Base-by-base conservation (phyloP, 2,797 vertebrate species). In the Sebastes diaconus region DNA sequence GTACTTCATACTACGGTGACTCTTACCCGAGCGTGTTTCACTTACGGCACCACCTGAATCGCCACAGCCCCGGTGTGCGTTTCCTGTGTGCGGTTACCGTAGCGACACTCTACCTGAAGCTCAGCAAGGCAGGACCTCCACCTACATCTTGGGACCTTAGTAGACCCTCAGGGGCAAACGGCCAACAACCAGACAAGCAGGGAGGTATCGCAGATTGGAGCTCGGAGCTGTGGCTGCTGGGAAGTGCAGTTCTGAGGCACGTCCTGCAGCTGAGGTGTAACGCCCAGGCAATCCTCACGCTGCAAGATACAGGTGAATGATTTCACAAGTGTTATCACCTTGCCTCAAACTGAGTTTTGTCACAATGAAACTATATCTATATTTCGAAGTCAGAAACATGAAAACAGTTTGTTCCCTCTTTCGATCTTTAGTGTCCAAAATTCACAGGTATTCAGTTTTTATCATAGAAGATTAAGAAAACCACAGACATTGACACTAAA, bases 251-350 rank as follows among this genome's bases (percentile, higher is more conserved):
- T 91, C 93, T 99, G 86, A 97, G 95, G 58, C 99, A 99, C 32
- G 3, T 97, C 86, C 85, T 99, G 75, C 98, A 99, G 92, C 96
- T 99, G 24, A 95, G 95, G 14, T 98, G 98, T 80, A 99, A 99
- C 1, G 96, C 97, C 6, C 98, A 99, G 91, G 98, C 97, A 0
- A 88, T 99, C 84, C 90, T 94, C n/a, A 66, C 79, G 13, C 82
- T 98, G 58, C 95, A 94, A 68, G 95, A 97, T 1, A 90, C 92
- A 77, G 97, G 97, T 98, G 87, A 95, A 89, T 77, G 6, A 16
- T 32, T 18, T 68, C 6, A 52, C 61, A 66, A 50, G 32, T 66
- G 14, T 50, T 65, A 7, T 29, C 29, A 24, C n/a, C 29, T 50
- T 16, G 27, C 22, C 16, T 42, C 5, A 34, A 22, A 42, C 42